Evolutionary conservation across 2,888 invertebrate genomes (phyloP).

Genomic region (Andrena marginata): DNA sequence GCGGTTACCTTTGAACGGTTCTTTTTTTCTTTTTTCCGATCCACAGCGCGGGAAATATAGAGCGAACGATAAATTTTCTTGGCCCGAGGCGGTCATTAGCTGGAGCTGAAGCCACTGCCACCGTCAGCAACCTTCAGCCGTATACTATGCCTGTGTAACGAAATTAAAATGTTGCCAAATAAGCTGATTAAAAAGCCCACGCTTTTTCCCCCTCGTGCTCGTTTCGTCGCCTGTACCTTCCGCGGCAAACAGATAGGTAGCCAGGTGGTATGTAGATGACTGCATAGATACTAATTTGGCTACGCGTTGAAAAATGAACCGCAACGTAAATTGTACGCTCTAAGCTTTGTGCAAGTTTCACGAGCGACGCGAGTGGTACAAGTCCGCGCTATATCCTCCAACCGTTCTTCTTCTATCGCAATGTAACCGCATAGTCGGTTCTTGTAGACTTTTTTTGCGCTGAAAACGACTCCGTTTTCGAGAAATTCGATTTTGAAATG

Average conservation of each 20-base stretch:
- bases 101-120: conserved; percentile 53
- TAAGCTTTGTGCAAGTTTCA: not conserved
- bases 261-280: no score
- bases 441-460: no score
- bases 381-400: not conserved
- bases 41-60: conserved; percentile 43
- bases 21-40: conserved; percentile 26
- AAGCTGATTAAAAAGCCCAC: conserved; percentile 65
- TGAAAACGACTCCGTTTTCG: no score
- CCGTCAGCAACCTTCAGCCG: conserved; percentile 65
- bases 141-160: conserved; percentile 49
- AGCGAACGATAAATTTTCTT: conserved; percentile 69
- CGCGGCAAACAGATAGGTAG: not conserved
- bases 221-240: not conserved
- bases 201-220: not conserved
- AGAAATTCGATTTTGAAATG: no score
- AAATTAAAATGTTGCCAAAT: conserved; percentile 73
- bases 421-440: not conserved
- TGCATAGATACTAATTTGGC: not conserved
- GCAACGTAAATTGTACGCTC: not conserved
- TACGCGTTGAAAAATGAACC: not conserved
- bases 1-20: conserved; percentile 53
- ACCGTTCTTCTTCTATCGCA: not conserved
- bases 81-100: conserved; percentile 68
- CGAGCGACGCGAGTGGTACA: not conserved